Evolutionary conservation across 2,113 vertebrate genomes (phyloP), one percentile per base, ranked within the genome.

Genomic region (Pandion haliaetus): DNA sequence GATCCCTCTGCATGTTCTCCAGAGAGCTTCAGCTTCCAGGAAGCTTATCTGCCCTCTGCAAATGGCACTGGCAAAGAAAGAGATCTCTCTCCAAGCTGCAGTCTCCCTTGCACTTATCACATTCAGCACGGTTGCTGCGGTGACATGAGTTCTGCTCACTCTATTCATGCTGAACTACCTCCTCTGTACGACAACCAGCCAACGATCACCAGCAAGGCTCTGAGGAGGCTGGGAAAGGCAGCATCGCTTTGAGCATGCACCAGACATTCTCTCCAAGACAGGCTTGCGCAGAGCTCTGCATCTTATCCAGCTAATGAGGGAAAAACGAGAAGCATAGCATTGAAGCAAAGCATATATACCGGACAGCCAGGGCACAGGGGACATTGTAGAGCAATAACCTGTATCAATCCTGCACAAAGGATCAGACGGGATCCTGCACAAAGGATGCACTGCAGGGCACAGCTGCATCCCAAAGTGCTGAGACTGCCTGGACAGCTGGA

Each of bases 401-500:
- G n/a, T 8, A 55, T 24, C 5, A 25, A 2, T 44, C 29, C 44
- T 58, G 77, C 45, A 18, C 21, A 29, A 36, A 54, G 55, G 71
- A 36, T n/a, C n/a, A n/a, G 58, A 20, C 1, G 2, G 49, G 38
- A 88, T 66, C 49, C 52, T 13, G 49, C 44, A 74, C 34, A 36
- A 91, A 66, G 83, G 92, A 76, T 50, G 44, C 29, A n/a, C 0
- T 0, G 52, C 8, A 16, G n/a, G 44, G n/a, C 71, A 44, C 57
- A 14, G 61, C 45, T 20, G 50, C 67, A 25, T 12, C 83, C 42
- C 7, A 0, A 62, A 31, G 61, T 5, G 3, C 69, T 9, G 24
- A 55, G 44, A 10, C 45, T 16, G 44, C 63, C 1, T n/a, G n/a
- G n/a, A n/a, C n/a, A n/a, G n/a, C 0, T 1, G 13, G 44, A 28